Evolutionary conservation across 2,888 invertebrate genomes (phyloP), one percentile per base, ranked within the genome.

Genomic region (Lasius fuliginosus): DNA sequence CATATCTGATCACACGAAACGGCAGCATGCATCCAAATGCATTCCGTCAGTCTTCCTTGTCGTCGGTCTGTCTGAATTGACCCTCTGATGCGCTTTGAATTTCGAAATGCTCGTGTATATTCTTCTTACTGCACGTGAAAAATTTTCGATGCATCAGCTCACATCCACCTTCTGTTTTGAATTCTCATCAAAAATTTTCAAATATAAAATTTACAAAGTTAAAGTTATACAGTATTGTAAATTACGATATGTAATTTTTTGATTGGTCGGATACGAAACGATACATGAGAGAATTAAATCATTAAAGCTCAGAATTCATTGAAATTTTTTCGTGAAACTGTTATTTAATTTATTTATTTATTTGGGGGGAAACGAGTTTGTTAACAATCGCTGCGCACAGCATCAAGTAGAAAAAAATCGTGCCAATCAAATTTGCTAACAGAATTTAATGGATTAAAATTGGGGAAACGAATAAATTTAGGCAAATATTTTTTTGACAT

Each of bases 1-100:
- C 79, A 71, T 92, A 92, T 93, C 92, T 91, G 92, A 92, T 92
- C 91, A 90, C 88, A 91, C 91, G 89, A 91, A 93, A 93, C 92
- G 91, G 89, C 85, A 82, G 68, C 88, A 83, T 88, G 90, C 88
- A 91, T 92, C 85, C 82, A 86, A 85, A 91, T 91, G 87, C 84
- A 85, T 68, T 77, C 71, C 64, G 85, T 82, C 69, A 71, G 86
- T 84, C 85, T 85, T 76, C 46, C 68, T 71, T 68, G 58, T 68
- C 68, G n/a, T 2, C 49, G n/a, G 36, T 12, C 23, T 23, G 67
- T 23, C 27, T 23, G 58, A 53, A 77, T 73, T 30, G 36, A 58
- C 23, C 18, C 27, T 40, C 3, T 15, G 68, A 67, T 15, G 33
- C 33, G 46, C 6, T 65, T 23, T 23, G 36, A 18, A 49, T 49